Base-by-base conservation (phyloP, 2,113 vertebrate genomes). In the Cyprinus carpio region DNA sequence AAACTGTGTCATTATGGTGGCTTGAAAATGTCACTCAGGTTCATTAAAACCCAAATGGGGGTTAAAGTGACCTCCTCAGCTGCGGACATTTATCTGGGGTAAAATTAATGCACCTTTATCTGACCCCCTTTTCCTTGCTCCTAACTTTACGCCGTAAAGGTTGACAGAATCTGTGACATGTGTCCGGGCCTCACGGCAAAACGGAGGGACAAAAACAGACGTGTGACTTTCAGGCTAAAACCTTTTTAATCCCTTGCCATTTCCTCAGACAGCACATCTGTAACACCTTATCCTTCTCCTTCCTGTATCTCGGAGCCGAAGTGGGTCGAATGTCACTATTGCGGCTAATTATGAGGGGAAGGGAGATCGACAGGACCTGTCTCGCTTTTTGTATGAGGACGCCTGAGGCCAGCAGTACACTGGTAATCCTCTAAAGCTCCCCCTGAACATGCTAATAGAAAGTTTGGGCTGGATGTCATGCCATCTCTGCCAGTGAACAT, bases 51-150 rank as follows among this genome's bases (percentile, higher is more conserved):
- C 49, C 82, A 84, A 64, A 56, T 77, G 76, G 81, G 25, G 81
- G 83, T 81, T 85, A 77, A 64, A 46, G 86, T 83, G 86, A 86
- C 80, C 83, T 87, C 69, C 81, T 60, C 84, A 83, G 81, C 29
- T 9, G 65, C 60, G 40, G 27, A 91, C 80, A 78, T 87, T 85
- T 86, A 88, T 89, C 90, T 88, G 29, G 40, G 72, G 88, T 87
- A 71, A 91, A 89, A 92, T 91, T 78, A 92, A 90, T 87, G 89
- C 86, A 87, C 89, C 89, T 93, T 92, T 89, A 89, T 88, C 56
- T 49, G 81, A 91, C 84, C 86, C 83, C 82, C 76, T 87, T 85
- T 80, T 27, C 6, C 20, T 87, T 86, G 89, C 87, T 84, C 79
- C 82, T 74, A 86, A 87, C 85, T 84, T 81, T 51, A 83, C 51